phyloP scores from a whole-genome alignment of 2,888 invertebrate species.

The Alentia gelatinosa region DNA sequence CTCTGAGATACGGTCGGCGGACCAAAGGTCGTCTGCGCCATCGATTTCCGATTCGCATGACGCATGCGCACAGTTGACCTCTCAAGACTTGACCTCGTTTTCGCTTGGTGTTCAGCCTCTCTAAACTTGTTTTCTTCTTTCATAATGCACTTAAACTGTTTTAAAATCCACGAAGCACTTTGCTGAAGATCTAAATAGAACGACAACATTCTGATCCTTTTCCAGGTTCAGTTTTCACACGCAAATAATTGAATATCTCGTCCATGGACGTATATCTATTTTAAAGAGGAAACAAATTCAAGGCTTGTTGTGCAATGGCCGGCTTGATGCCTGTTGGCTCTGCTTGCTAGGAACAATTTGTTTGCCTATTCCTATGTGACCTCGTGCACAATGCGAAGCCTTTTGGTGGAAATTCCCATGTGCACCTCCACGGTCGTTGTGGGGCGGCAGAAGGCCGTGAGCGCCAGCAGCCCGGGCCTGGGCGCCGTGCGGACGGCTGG shows the following conservation, averaged over 20 bases:
- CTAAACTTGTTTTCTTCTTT: neutral
- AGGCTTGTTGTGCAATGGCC: neutral
- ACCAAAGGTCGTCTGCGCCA: conserved; percentile 32
- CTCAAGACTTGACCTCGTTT: neutral
- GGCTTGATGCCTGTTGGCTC: neutral
- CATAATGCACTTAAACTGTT: neutral
- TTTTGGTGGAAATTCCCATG: conserved; percentile 13
- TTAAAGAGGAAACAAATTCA: neutral
- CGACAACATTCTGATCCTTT: no score
- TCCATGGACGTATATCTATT: neutral
- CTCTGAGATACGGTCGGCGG: neutral
- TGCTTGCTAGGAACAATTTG: neutral
- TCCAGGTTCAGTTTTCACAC: no score
- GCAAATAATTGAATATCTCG: no score
- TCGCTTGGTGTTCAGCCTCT: neutral
- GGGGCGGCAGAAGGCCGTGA: neutral
- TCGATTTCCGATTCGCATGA: conserved; percentile 32
- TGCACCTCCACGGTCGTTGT: neutral
- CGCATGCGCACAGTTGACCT: conserved; percentile 42
- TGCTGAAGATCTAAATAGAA: no score
- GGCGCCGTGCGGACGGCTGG: neutral
- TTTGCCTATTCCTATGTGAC: conserved; percentile 25
- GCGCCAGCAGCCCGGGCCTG: neutral
- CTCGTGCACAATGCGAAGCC: neutral
- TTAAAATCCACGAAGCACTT: neutral